A percentile compares a stretch with the other conserved stretches of the same genome.
These are phyloP conservation scores for Calliphora vomitoria DNA, from an alignment of 2,888 invertebrate species.

Conservation along the genomic window DNA sequence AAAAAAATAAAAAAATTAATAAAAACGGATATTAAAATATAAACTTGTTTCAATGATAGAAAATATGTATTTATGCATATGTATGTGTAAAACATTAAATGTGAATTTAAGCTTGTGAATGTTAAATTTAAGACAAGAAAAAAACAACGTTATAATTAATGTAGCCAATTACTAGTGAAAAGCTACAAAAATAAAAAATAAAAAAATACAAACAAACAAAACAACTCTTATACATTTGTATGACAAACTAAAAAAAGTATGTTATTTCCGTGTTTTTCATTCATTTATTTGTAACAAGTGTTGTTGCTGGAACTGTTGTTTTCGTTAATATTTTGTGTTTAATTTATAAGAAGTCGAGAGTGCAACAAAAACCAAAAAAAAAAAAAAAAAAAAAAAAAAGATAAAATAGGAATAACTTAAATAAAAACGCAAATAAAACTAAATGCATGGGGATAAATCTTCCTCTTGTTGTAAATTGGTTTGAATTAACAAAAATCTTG, in stretches of 20 bases:
- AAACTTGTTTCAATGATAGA: conserved; percentile 38
- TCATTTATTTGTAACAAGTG: conserved; percentile 13
- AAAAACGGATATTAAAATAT: conserved; percentile 25
- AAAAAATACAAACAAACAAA: background rate
- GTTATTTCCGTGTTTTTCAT: conserved; percentile 41
- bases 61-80: background rate
- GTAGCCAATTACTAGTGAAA: conserved; percentile 46
- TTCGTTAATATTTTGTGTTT: conserved; percentile 28
- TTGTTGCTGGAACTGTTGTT: background rate
- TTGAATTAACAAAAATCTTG: conserved; percentile 59
- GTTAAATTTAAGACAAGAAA: conserved; percentile 14
- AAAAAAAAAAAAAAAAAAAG: too few relatives aligned
- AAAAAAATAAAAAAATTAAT: background rate
- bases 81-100: background rate
- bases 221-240: conserved; percentile 19
- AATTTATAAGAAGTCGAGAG: conserved; percentile 53
- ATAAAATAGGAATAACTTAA: background rate
- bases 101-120: conserved; percentile 16
- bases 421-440: conserved; percentile 35
- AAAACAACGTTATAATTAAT: conserved; percentile 47
- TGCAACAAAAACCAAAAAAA: conserved; percentile 22
- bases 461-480: conserved; percentile 57
- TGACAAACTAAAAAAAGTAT: conserved; percentile 15
- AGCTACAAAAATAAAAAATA: background rate
- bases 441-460: conserved; percentile 41